phyloP scores from a whole-genome alignment of 2,888 invertebrate genomes.

The Myopa testacea region DNA sequence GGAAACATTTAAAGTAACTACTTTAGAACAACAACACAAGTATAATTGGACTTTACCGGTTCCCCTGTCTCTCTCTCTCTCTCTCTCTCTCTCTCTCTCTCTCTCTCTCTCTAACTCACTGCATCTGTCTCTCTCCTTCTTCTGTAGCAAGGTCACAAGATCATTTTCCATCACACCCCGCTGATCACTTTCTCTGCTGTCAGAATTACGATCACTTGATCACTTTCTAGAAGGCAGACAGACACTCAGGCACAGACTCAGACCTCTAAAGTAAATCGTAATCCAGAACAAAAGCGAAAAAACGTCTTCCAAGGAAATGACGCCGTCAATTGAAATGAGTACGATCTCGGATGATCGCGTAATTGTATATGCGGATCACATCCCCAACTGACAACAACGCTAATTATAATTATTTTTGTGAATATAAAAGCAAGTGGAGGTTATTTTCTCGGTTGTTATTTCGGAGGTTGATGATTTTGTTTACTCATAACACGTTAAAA shows the following conservation, averaged over 20 bases:
- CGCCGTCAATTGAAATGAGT: not conserved
- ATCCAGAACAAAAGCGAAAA: not conserved
- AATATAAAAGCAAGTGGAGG: no score
- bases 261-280: not conserved
- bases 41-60: no score
- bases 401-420: no score
- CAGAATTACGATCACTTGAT: not conserved
- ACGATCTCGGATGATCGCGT: not conserved
- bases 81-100: no score
- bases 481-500: not conserved
- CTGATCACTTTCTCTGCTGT: not conserved
- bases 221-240: not conserved
- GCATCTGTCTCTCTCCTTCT: no score
- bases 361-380: not conserved
- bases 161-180: not conserved
- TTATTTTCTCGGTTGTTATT: not conserved
- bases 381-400: not conserved
- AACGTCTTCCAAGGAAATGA: not conserved
- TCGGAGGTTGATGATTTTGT: not conserved
- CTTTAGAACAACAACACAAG: no score
- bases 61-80: no score
- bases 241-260: not conserved
- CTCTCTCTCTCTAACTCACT: no score
- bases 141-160: slow-evolving; percentile 1
- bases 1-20: slow-evolving; percentile 2